Evolutionary conservation across 2,888 invertebrate species (phyloP).

Genomic region (Theodoxus fluviatilis): DNA sequence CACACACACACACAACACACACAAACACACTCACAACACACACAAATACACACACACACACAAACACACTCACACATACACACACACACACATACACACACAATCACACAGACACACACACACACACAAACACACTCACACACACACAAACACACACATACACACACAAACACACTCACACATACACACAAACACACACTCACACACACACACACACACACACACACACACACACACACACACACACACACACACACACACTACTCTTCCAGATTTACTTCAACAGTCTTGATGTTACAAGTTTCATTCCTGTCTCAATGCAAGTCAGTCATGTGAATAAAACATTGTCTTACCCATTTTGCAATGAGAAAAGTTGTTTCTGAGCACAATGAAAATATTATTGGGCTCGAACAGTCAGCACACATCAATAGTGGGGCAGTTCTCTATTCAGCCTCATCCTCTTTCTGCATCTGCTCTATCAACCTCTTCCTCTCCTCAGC

Average conservation of each 20-base stretch:
- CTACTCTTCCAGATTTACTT: background rate
- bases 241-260: background rate
- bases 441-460: slow-evolving; percentile 52
- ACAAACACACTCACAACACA: background rate
- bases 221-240: slow-evolving; percentile 4
- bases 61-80: background rate
- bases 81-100: too few species aligned
- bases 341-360: too few species aligned
- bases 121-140: too few species aligned
- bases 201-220: background rate
- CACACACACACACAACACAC: background rate
- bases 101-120: too few species aligned
- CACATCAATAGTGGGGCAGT: too few species aligned
- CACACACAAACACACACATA: too few species aligned
- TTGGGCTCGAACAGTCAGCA: too few species aligned
- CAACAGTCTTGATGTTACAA: too few species aligned
- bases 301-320: background rate
- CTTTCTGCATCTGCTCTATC: slow-evolving; percentile 59
- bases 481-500: slow-evolving; percentile 81
- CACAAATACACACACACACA: background rate
- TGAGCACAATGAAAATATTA: too few species aligned
- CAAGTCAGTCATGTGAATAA: too few species aligned
- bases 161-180: too few species aligned
- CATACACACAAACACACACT: background rate
- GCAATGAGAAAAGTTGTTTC: too few species aligned